Conservation (phyloP, 2,888 invertebrate genomes). For the Drosophila seclusa region DNA sequence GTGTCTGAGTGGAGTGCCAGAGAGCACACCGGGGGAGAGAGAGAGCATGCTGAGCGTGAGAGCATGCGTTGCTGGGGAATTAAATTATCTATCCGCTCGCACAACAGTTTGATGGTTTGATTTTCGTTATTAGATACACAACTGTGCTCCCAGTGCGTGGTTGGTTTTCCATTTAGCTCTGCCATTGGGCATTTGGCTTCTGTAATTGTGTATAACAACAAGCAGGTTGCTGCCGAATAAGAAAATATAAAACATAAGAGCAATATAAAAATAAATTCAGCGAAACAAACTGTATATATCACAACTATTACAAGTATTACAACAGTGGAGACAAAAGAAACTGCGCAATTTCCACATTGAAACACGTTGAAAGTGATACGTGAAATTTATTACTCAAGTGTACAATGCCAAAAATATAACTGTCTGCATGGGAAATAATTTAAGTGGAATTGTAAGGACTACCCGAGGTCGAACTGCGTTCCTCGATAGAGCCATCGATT, state of each 20-base stretch:
- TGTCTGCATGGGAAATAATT: conserved; percentile 65
- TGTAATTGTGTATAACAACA: conserved; percentile 27
- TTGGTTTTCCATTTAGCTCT: conserved; percentile 32
- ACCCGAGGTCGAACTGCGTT: conserved; percentile 35
- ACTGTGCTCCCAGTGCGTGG: conserved; percentile 57
- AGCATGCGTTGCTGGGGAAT: conserved; percentile 66
- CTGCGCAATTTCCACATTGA: conserved; percentile 15
- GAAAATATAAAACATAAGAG: conserved; percentile 10
- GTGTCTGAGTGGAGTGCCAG: not conserved
- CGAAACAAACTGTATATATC: not conserved
- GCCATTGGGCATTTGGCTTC: conserved; percentile 41
- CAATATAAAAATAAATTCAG: conserved; percentile 3
- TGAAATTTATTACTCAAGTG: not conserved
- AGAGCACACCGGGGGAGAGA: conserved; percentile 21
- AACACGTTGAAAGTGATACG: not conserved
- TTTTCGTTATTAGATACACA: conserved; percentile 78
- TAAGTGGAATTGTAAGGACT: conserved; percentile 29
- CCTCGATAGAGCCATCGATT: conserved; percentile 41
- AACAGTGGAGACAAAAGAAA: not conserved
- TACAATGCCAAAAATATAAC: conserved; percentile 7
- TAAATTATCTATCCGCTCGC: conserved; percentile 54
- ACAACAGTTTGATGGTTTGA: conserved; percentile 52
- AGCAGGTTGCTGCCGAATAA: conserved; percentile 73
- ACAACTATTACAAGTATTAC: not conserved
- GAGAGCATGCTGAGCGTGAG: conserved; percentile 30